Conservation (phyloP, 2,113 vertebrate species). For the Phaethornis superciliosus region DNA sequence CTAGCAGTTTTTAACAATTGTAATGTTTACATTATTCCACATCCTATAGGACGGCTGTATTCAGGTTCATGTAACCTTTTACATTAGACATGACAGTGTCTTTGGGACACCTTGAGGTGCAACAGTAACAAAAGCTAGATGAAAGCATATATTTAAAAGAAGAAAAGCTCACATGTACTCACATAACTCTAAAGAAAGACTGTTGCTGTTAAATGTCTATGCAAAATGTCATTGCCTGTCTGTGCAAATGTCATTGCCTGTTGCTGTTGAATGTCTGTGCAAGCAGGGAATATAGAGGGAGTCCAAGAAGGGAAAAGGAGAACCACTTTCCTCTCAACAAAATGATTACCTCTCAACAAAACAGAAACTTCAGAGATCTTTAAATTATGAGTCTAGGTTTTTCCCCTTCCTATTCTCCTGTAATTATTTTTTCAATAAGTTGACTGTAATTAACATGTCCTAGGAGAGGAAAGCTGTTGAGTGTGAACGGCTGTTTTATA, state of each 20-base stretch:
- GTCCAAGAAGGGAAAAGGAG: not conserved
- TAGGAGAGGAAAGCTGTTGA: conserved; percentile 24
- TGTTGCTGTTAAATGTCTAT: not conserved
- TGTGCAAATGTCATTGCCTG: not conserved
- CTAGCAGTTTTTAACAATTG: not conserved
- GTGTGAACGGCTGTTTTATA: not conserved
- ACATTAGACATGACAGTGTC: not conserved
- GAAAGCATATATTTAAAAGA: not conserved
- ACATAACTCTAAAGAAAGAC: not conserved
- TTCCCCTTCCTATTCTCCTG: conserved; percentile 38
- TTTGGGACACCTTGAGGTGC: not conserved
- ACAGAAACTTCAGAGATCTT: conserved; percentile 21
- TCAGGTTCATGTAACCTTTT: not conserved
- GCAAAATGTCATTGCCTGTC: too few relatives aligned
- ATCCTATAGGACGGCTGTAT: not conserved
- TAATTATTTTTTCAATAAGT: conserved; percentile 79
- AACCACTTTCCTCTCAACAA: not conserved
- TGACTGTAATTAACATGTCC: conserved; percentile 74
- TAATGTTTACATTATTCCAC: not conserved
- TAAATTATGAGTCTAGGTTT: conserved; percentile 60
- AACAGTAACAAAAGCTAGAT: not conserved
- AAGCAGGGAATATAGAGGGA: not conserved
- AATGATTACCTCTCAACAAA: not conserved
- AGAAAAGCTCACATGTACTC: not conserved
- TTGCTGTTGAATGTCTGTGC: not conserved